Base-by-base conservation (phyloP, 2,888 invertebrate species). In the Nomada fabriciana region DNA sequence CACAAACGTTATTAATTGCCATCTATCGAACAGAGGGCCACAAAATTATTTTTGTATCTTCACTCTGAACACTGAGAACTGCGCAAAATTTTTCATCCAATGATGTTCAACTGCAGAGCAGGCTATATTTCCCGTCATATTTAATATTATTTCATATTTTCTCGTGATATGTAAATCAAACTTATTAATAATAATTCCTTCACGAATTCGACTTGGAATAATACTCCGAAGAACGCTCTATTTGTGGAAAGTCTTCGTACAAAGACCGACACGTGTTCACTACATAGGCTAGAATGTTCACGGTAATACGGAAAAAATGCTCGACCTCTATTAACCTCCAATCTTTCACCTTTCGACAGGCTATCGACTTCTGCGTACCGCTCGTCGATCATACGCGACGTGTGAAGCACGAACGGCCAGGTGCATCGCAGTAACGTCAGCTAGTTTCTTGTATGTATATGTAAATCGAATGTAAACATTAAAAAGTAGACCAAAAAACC, bases 311-410 rank as follows among this genome's bases (percentile, higher is more conserved):
- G 76, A 76, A 86, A 90, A 91, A 87, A 83, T 69, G 71, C 25
- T 15, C 83, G 86, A 90, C 89, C 90, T 90, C 89, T 89, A 91
- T 91, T 91, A 91, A 91, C 90, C 89, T 88, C 80, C 84, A 87
- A 89, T 90, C 87, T 89, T 85, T 91, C 89, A 89, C 85, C 88
- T 90, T 89, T 87, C 86, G 79, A 85, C 80, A 73, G 83, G 50
- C 82, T 78, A 84, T 84, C 88, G 86, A 86, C 88, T 87, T 84
- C 88, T 88, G 86, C 84, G 84, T 80, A 87, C 79, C 80, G 80
- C 74, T 87, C 82, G 84, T 87, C 80, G 82, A 88, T 87, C 88
- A 86, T 76, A 57, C 70, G 64, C 69, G 61, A 50, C 59, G 53
- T 64, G 55, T 42, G 47, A 61, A 61, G 64, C 79, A 43, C 67